Evolutionary conservation across 2,888 invertebrate genomes (phyloP), one percentile per base, ranked within the genome.

Genomic region (Netelia melanura): DNA sequence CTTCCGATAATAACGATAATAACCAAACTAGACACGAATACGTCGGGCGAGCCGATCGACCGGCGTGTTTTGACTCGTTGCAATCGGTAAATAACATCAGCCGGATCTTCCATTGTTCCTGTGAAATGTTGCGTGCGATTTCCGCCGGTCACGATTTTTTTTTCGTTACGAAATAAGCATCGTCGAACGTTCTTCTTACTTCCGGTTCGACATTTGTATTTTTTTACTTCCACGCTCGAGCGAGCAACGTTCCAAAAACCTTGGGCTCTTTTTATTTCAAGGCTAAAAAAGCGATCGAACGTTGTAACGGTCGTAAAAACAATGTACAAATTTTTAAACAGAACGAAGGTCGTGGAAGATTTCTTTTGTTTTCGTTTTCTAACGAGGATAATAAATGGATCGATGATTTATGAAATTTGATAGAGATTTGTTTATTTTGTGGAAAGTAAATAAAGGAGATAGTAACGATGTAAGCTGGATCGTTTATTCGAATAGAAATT

Each of bases 261-360:
- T 67, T 80, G 80, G 72, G 67, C 44, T 10, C 74, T 61, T 79
- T 87, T 88, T 30, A 30, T 30, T 30, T 86, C 86, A 88, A 72
- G 88, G 86, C 67, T 83, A 61, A 30, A 58, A 21, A 71, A 83
- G 83, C 68, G 68, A 83, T 82, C 75, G 83, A 25, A 2, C 25
- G 25, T 25, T 25, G 0, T 25, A 25, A 30, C 30, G 3, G 0
- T 0, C 30, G 30, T 30, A 30, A 30, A 30, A 30, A 5, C 0
- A 30, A 0, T 5, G 5, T 3, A 30, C 3, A 30, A 30, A 30
- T 30, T 30, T 30, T 2, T 11, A 48, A 48, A 48, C 0, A 48
- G 17, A 48, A 48, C 14, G 14, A 48, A 48, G 11, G 3, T 11
- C 14, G 11, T 11, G 10, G 11, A 48, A 48, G 10, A 17, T 17